These are phyloP conservation scores for Circaetus gallicus DNA, from an alignment of 2,113 vertebrate genomes.

Conservation along the genomic window DNA sequence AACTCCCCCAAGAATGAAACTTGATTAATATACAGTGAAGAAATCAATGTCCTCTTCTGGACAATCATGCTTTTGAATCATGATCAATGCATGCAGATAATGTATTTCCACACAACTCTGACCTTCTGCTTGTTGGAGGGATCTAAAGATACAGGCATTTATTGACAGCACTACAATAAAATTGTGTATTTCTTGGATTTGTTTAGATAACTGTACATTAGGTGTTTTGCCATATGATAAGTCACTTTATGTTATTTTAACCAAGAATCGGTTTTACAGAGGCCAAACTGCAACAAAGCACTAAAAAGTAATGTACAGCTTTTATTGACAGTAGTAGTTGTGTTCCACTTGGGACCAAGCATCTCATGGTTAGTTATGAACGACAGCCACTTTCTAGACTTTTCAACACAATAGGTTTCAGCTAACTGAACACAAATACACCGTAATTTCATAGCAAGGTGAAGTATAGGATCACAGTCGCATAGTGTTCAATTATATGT, in stretches of 20 bases:
- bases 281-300: neutral
- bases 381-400: neutral
- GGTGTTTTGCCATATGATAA: neutral
- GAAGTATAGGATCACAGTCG: neutral
- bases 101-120: constrained; percentile 12
- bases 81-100: constrained; percentile 36
- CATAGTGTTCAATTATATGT: neutral
- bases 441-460: neutral
- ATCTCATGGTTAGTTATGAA: neutral
- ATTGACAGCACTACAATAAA: neutral
- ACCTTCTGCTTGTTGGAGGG: neutral
- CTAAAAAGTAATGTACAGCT: neutral
- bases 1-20: neutral
- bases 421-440: neutral
- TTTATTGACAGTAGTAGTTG: neutral
- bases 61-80: constrained; percentile 31
- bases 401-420: neutral
- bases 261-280: neutral
- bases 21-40: constrained; percentile 28
- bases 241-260: neutral
- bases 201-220: neutral
- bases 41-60: constrained; percentile 42
- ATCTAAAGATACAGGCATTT: neutral
- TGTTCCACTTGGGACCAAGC: neutral
- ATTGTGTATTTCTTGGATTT: neutral